Base-by-base conservation (phyloP, 2,888 invertebrate species). In the Pseudococcus jackbeardsleyi region DNA sequence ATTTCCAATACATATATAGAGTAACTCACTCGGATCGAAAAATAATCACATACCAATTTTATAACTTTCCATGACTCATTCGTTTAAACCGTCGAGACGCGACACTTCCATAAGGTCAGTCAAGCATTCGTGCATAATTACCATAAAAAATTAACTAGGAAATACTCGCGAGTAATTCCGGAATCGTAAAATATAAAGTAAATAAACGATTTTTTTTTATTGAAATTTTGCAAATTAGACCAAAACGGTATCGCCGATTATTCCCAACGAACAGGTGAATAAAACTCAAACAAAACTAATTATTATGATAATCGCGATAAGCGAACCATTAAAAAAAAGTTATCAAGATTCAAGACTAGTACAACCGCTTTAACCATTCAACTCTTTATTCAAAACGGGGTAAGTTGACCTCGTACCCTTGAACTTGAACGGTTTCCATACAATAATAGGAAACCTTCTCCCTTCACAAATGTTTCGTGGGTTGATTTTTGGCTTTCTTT, bases 241-340 rank as follows among this genome's bases (percentile, higher is more conserved):
- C 22, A 22, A 59, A n/a, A 59, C n/a, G 15, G 59, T 59, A n/a
- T 19, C n/a, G 8, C 22, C 22, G 12, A 64, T 64, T 42, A 42
- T 11, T 15, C 11, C 11, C 48, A 9, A 64, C 19, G 2, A 64
- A 22, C 64, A 64, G 22, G 64, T 22, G 64, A 3, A 64, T 64
- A 64, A 64, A 64, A 64, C 22, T 22, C 19, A 64, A 22, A 22
- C 64, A 19, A 64, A 64, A 64, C 64, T 22, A 64, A 64, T 64
- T 64, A 64, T 64, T 64, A 64, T 64, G 64, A 19, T 64, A 64
- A 64, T 64, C 12, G 64, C 59, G 64, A 64, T 64, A 64, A 64
- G 8, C 64, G 22, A 64, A 22, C 64, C 22, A 64, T 64, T 64
- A 64, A 64, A 64, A 64, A 59, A 6, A 59, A 64, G 9, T 2